Percentiles rank a stretch among this genome's conserved stretches.
phyloP scores from a whole-genome alignment of 2,797 vertebrate genomes.

The Onychomys leucogaster region DNA sequence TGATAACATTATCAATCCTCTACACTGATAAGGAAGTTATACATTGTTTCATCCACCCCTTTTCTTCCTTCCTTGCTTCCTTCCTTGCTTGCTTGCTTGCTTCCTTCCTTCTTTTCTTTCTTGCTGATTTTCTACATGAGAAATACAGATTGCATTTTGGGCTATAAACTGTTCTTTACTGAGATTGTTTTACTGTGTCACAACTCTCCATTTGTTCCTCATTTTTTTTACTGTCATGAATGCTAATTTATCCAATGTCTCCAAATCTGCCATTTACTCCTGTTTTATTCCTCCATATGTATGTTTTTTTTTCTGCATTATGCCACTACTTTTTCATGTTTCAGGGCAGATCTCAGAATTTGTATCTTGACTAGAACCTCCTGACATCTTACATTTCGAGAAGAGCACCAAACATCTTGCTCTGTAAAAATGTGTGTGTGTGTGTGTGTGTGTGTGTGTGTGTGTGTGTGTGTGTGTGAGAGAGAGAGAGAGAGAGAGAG shows the following conservation, averaged over 20 bases:
- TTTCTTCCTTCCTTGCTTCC: background rate
- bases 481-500: too few relatives aligned
- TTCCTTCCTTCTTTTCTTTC: background rate
- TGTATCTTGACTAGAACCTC: background rate
- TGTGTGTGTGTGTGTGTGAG: too few relatives aligned
- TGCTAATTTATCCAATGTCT: background rate
- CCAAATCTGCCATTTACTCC: background rate
- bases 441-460: too few relatives aligned
- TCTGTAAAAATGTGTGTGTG: background rate
- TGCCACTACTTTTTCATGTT: background rate
- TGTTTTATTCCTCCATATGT: background rate
- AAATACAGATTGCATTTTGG: background rate
- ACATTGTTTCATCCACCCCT: background rate
- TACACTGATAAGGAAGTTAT: background rate
- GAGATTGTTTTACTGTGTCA: background rate
- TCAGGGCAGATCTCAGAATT: background rate
- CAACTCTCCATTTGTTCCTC: background rate
- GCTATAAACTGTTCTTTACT: background rate
- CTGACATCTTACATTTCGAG: background rate
- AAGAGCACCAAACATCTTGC: background rate
- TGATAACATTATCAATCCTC: background rate
- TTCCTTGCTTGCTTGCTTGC: too few relatives aligned
- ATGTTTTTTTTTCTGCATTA: background rate
- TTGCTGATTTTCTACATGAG: background rate
- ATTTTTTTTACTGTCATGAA: background rate